Evolutionary conservation across 2,113 vertebrate genomes (phyloP).

Genomic region (Cryptotis parvus): DNA sequence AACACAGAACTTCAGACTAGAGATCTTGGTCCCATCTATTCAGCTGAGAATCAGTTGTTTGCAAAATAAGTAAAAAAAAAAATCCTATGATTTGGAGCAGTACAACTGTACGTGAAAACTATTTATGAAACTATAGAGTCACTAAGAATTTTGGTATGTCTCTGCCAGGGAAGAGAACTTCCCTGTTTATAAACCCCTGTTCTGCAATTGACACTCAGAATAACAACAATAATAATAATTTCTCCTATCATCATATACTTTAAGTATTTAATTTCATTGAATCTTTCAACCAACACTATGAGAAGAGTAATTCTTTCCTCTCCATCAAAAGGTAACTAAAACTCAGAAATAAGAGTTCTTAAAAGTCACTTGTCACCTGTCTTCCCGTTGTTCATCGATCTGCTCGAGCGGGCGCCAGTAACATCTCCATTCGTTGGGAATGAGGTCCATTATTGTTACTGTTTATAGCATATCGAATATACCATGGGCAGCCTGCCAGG

Average conservation of each 20-base stretch:
- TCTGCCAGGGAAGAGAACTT: background rate
- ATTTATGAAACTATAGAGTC: background rate
- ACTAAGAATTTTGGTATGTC: background rate
- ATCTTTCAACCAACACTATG: background rate
- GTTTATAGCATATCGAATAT: too few species aligned
- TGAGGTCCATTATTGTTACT: too few species aligned
- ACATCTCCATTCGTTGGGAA: too few species aligned
- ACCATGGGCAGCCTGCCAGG: too few species aligned
- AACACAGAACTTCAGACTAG: background rate
- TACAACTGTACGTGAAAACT: background rate
- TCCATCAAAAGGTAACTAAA: background rate
- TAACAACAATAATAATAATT: background rate
- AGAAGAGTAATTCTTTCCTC: background rate
- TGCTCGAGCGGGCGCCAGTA: too few species aligned
- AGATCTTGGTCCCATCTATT: background rate
- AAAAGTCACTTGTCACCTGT: too few species aligned
- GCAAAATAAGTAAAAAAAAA: background rate
- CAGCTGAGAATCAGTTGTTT: background rate
- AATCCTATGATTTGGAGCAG: background rate
- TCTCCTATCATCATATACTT: background rate
- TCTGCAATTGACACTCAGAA: background rate
- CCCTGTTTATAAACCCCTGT: background rate
- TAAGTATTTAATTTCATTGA: background rate
- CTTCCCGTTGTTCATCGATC: too few species aligned
- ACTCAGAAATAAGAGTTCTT: too few species aligned